These are phyloP conservation scores for Pterocles gutturalis DNA, from an alignment of 2,113 vertebrate species.

Conservation along the genomic window DNA sequence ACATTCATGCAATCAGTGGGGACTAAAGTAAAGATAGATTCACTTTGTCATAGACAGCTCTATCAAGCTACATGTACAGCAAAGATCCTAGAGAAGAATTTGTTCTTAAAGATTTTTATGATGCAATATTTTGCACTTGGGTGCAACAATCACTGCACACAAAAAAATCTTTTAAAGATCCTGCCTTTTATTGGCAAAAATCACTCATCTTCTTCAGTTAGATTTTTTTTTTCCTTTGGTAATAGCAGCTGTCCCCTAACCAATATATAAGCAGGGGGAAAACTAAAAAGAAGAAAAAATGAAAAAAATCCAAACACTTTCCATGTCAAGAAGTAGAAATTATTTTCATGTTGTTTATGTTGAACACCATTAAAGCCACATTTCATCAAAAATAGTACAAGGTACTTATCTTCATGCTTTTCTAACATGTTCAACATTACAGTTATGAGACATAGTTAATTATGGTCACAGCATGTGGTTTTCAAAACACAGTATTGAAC, in stretches of 20 bases:
- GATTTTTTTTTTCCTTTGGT: background rate
- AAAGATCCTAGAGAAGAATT: background rate
- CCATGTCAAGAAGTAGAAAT: background rate
- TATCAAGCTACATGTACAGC: background rate
- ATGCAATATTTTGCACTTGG: background rate
- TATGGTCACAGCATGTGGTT: conserved; percentile 37
- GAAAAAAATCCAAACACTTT: background rate
- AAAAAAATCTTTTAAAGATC: background rate
- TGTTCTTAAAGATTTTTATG: background rate
- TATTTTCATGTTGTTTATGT: background rate
- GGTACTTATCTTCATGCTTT: conserved; percentile 21
- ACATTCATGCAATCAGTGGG: background rate
- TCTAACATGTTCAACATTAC: conserved; percentile 29
- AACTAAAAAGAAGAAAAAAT: background rate
- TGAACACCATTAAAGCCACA: background rate
- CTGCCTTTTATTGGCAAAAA: background rate
- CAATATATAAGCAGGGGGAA: background rate
- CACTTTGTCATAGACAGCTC: background rate
- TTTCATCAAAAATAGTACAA: conserved; percentile 41
- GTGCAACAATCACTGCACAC: background rate
- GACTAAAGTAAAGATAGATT: background rate
- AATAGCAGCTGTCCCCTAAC: background rate
- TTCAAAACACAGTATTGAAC: background rate
- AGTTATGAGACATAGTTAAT: conserved; percentile 21
- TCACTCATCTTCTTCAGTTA: background rate